phyloP scores from a whole-genome alignment of 1,140 invertebrate genomes.

The Lycorma delicatula region DNA sequence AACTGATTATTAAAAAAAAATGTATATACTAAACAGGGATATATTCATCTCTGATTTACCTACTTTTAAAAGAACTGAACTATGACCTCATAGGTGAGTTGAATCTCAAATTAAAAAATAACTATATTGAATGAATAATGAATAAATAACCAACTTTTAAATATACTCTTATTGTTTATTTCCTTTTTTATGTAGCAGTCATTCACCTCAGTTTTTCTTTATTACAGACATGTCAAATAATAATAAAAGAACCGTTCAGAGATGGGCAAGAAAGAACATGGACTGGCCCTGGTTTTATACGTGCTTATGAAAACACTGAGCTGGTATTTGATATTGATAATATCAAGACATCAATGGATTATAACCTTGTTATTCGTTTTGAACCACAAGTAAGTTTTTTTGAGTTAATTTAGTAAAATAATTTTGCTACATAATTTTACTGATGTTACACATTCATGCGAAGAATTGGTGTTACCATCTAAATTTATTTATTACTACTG shows the following conservation, averaged over 20 bases:
- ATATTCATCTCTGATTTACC: too few species aligned
- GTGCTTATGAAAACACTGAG: slow-evolving; percentile 69
- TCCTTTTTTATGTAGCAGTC: slow-evolving; percentile 4
- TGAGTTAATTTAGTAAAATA: too few species aligned
- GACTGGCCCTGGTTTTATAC: slow-evolving; percentile 90
- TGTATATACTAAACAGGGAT: too few species aligned
- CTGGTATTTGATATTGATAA: slow-evolving; percentile 79
- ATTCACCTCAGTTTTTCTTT: slow-evolving; percentile 17
- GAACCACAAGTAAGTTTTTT: slow-evolving; percentile 49
- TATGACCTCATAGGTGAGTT: too few species aligned
- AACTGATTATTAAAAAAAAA: too few species aligned
- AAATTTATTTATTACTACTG: too few species aligned
- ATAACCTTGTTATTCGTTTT: slow-evolving; percentile 89
- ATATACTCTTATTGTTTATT: background rate
- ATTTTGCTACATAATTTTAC: too few species aligned
- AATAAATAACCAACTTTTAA: background rate
- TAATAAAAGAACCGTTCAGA: slow-evolving; percentile 70
- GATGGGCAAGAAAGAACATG: slow-evolving; percentile 70
- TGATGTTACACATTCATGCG: too few species aligned
- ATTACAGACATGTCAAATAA: slow-evolving; percentile 67
- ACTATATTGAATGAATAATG: background rate
- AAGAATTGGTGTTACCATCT: too few species aligned
- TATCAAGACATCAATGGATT: slow-evolving; percentile 76
- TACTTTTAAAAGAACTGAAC: too few species aligned
- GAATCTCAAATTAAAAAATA: background rate